phyloP scores from a whole-genome alignment of 2,113 vertebrate genomes.

The Vombatus ursinus region DNA sequence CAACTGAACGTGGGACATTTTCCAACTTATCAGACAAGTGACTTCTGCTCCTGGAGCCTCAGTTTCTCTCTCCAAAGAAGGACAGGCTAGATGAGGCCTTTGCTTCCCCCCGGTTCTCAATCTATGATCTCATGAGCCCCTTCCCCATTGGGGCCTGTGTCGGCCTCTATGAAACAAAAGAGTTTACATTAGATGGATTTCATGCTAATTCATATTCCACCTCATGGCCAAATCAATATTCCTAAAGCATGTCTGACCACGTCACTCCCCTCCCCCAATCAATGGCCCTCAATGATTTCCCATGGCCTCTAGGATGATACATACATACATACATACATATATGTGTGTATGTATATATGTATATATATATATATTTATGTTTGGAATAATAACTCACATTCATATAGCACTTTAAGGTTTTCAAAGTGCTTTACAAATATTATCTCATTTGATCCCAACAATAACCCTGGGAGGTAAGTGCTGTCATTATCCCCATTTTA shows the following conservation, averaged over 20 bases:
- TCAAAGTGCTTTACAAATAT: no score
- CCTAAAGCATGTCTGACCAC: neutral
- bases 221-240: neutral
- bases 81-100: neutral
- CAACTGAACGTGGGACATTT: slow-evolving; percentile 21
- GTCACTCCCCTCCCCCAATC: neutral
- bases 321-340: no score
- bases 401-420: no score
- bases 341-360: no score
- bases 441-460: no score
- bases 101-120: neutral
- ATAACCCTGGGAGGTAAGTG: no score
- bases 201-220: neutral
- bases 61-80: neutral
- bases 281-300: neutral
- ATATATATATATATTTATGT: no score
- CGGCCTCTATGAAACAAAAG: neutral
- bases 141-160: neutral
- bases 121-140: neutral
- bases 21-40: neutral
- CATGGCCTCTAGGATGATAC: neutral
- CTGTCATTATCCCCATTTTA: no score
- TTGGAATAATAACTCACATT: no score
- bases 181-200: neutral
- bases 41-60: neutral